Conservation (phyloP, 2,797 vertebrate genomes). For the Alauda arvensis region DNA sequence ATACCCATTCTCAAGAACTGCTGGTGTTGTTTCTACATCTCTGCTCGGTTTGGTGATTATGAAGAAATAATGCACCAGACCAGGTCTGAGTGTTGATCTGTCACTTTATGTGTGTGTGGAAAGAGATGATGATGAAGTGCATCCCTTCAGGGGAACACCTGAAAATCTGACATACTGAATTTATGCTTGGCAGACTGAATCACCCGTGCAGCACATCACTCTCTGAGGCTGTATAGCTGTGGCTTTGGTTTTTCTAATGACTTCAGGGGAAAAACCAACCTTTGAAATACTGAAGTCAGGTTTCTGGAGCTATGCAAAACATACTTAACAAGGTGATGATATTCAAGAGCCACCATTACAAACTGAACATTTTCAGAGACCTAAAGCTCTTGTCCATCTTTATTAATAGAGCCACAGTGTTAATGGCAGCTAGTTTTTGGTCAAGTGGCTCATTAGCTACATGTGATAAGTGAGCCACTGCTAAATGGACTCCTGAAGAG, state of each 20-base stretch:
- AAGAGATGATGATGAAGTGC: not conserved
- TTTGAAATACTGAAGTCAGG: not conserved
- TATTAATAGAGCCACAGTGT: not conserved
- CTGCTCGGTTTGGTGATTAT: not conserved
- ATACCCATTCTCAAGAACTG: not conserved
- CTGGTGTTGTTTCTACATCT: not conserved
- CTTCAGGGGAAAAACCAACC: not conserved
- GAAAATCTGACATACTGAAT: not conserved
- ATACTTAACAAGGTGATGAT: not conserved
- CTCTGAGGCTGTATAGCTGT: not conserved
- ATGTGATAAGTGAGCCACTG: not conserved
- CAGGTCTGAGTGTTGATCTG: not conserved
- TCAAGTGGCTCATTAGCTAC: not conserved
- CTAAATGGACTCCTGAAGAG: not conserved
- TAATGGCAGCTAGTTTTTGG: not conserved
- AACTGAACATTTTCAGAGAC: not conserved
- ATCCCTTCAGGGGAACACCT: not conserved
- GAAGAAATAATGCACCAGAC: not conserved
- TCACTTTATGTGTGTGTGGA: not conserved
- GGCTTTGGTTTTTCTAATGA: not conserved
- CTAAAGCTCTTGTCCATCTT: not conserved
- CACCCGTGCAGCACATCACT: accelerated
- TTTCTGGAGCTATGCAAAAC: not conserved
- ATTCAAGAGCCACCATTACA: not conserved
- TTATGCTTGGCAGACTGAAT: not conserved